phyloP scores from a whole-genome alignment of 2,797 vertebrate genomes.

The Myotis findleyi region DNA sequence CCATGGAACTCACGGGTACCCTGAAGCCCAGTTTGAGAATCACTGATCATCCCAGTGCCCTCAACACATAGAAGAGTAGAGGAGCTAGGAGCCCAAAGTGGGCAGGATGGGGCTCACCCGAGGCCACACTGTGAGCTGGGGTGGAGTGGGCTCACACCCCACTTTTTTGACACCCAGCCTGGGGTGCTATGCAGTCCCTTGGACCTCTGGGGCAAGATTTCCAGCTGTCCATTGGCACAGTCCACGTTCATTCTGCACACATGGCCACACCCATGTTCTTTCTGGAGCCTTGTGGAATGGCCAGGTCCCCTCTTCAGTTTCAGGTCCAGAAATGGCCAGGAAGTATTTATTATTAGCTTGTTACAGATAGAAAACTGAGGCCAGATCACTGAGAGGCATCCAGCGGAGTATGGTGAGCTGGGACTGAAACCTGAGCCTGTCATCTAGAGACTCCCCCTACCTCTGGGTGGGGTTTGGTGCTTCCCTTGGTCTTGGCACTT shows the following conservation, averaged over 20 bases:
- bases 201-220: not conserved
- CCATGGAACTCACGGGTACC: not conserved
- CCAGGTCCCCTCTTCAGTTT: too few relatives aligned
- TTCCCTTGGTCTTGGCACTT: not conserved
- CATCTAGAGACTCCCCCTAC: not conserved
- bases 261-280: not conserved
- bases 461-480: not conserved
- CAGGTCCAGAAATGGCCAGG: not conserved
- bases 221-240: not conserved
- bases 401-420: not conserved
- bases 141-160: not conserved
- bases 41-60: not conserved
- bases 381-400: not conserved
- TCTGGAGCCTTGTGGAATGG: slow-evolving; percentile 7
- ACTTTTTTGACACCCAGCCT: not conserved
- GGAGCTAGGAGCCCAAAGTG: not conserved
- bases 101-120: not conserved
- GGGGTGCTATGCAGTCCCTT: not conserved
- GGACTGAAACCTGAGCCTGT: not conserved
- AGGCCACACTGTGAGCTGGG: not conserved
- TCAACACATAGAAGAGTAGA: not conserved
- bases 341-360: not conserved
- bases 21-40: slow-evolving; percentile 13
- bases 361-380: not conserved
- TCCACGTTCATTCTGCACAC: not conserved